These are phyloP conservation scores for Heliconius ismenius DNA, from an alignment of 2,888 invertebrate genomes.

Conservation along the genomic window DNA sequence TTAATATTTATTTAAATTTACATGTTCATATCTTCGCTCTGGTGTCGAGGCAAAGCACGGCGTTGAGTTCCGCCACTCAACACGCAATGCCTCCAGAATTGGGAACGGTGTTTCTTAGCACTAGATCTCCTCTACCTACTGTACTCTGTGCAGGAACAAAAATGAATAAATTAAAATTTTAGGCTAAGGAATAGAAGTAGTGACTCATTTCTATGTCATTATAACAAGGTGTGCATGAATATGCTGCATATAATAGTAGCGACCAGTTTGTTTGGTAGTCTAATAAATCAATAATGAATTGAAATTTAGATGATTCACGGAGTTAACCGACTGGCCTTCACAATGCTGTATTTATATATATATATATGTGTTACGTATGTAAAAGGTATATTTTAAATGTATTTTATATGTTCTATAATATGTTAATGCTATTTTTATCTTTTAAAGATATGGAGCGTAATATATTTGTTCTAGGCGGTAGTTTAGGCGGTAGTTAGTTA, in stretches of 20 bases:
- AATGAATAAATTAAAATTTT: no score
- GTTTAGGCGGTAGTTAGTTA: not conserved
- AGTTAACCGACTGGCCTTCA: conserved; percentile 13
- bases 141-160: no score
- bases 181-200: no score
- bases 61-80: no score
- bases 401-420: conserved; percentile 7
- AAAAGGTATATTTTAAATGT: not conserved
- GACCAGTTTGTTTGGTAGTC: not conserved
- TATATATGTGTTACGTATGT: not conserved
- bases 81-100: no score
- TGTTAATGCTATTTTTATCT: not conserved
- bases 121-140: no score
- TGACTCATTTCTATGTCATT: not conserved
- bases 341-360: not conserved
- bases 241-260: not conserved
- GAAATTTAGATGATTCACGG: conserved; percentile 8
- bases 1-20: no score
- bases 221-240: not conserved
- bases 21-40: no score
- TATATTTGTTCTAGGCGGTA: not conserved
- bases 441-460: not conserved
- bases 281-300: not conserved
- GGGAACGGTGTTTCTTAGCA: no score
- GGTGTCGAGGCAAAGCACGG: no score